Conservation (phyloP, 2,888 invertebrate species). For the Ecdyonurus torrentis region DNA sequence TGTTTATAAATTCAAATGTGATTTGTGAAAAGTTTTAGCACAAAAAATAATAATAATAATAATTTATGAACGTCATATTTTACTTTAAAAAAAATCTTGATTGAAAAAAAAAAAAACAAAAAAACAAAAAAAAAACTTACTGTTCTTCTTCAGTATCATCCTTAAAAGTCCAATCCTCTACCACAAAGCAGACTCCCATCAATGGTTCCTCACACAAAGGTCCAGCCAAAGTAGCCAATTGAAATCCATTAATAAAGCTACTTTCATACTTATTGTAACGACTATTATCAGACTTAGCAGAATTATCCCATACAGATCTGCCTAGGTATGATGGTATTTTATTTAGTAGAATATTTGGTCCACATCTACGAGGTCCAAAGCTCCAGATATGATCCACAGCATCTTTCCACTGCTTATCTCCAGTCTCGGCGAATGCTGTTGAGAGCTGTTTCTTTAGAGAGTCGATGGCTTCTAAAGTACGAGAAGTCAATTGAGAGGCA, state of each 20-base stretch:
- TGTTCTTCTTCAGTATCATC: neutral
- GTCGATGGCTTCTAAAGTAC: slow-evolving; percentile 22
- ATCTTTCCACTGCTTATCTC: slow-evolving; percentile 32
- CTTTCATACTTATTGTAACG: slow-evolving; percentile 36
- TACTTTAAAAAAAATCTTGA: slow-evolving; percentile 8
- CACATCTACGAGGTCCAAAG: slow-evolving; percentile 76
- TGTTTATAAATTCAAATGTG: no score
- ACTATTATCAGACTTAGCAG: slow-evolving; percentile 18
- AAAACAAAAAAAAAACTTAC: no score
- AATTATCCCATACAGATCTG: slow-evolving; percentile 29
- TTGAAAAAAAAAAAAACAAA: no score
- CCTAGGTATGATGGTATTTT: slow-evolving; percentile 44
- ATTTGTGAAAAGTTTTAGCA: no score
- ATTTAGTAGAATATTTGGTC: slow-evolving; percentile 81
- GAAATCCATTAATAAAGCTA: slow-evolving; percentile 72
- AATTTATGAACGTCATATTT: neutral
- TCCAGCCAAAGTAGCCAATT: slow-evolving; percentile 71
- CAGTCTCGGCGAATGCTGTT: slow-evolving; percentile 38
- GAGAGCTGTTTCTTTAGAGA: slow-evolving; percentile 37
- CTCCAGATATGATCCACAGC: slow-evolving; percentile 65
- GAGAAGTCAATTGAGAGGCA: slow-evolving; percentile 17
- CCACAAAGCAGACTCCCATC: slow-evolving; percentile 82
- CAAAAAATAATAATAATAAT: slow-evolving; percentile 5
- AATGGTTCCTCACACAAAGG: slow-evolving; percentile 95
- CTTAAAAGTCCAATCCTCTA: slow-evolving; percentile 45